Evolutionary conservation across 2,797 vertebrate genomes (phyloP).

Genomic region (Sebastes kiyomatsui): DNA sequence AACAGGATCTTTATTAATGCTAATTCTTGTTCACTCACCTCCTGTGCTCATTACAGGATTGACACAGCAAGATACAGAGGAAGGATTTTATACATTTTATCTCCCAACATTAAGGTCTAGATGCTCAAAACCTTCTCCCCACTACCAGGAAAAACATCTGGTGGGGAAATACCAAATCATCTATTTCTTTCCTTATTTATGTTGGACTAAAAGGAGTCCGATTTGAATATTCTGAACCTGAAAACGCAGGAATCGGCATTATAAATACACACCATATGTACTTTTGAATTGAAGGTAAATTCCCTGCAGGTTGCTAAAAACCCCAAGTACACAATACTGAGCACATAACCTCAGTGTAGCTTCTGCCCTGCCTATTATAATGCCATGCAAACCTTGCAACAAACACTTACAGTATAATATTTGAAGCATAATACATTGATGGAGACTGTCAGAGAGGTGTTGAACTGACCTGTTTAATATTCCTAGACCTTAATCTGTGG

Average conservation of each 20-base stretch:
- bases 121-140: neutral
- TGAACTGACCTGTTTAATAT: neutral
- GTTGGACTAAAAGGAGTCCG: neutral
- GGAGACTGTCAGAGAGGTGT: neutral
- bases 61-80: neutral
- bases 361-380: neutral
- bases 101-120: neutral
- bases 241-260: neutral
- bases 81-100: neutral
- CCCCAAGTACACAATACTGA: neutral
- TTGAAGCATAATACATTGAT: neutral
- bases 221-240: neutral
- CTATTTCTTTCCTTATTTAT: neutral
- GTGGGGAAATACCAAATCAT: neutral
- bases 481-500: neutral
- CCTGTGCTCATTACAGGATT: neutral
- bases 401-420: neutral
- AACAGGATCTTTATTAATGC: neutral
- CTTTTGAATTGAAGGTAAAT: neutral
- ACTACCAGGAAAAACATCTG: neutral
- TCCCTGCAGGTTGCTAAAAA: neutral
- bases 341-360: neutral
- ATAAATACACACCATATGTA: neutral
- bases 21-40: neutral
- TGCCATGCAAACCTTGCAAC: neutral